Percentiles rank a stretch among this genome's conserved stretches.
Evolutionary conservation across 1,140 invertebrate species (phyloP).

Genomic region (Musca vetustissima): DNA sequence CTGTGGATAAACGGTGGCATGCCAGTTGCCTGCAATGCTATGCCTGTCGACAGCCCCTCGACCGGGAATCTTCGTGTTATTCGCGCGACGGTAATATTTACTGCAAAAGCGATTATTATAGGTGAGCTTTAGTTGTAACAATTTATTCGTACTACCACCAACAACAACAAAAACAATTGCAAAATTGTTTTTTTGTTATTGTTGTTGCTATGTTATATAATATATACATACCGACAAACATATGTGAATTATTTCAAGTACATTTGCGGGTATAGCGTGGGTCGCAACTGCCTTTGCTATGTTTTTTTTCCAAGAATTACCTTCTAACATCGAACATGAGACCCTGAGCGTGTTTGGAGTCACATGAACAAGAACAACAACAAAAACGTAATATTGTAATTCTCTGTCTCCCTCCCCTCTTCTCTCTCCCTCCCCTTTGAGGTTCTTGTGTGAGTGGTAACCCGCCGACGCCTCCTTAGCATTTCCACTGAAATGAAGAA

Average conservation of each 20-base stretch:
- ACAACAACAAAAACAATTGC: not conserved
- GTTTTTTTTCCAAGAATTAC: conserved; percentile 3
- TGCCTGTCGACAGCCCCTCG: conserved; percentile 85
- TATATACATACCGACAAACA: not conserved
- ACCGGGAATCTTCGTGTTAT: conserved; percentile 91
- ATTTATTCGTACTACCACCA: not conserved
- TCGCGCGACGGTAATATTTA: conserved; percentile 92
- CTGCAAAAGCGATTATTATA: conserved; percentile 97
- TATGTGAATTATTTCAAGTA: not conserved
- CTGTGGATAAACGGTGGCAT: conserved; percentile 92
- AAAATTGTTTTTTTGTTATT: too few species aligned
- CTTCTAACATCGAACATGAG: not conserved
- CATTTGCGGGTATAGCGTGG: conserved; percentile 4
- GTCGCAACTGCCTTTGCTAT: not conserved
- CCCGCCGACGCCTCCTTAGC: too few species aligned
- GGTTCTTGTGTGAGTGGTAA: too few species aligned
- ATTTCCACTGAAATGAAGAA: too few species aligned
- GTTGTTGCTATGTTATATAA: not conserved
- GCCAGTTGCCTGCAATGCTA: conserved; percentile 87
- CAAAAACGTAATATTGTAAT: too few species aligned
- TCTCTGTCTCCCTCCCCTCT: too few species aligned
- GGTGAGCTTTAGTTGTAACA: conserved; percentile 65
- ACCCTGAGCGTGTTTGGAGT: too few species aligned
- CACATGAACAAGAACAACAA: too few species aligned
- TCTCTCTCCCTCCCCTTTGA: too few species aligned